These are phyloP conservation scores for Corythoichthys haematopterus DNA, from an alignment of 2,113 vertebrate species.

Conservation along the genomic window DNA sequence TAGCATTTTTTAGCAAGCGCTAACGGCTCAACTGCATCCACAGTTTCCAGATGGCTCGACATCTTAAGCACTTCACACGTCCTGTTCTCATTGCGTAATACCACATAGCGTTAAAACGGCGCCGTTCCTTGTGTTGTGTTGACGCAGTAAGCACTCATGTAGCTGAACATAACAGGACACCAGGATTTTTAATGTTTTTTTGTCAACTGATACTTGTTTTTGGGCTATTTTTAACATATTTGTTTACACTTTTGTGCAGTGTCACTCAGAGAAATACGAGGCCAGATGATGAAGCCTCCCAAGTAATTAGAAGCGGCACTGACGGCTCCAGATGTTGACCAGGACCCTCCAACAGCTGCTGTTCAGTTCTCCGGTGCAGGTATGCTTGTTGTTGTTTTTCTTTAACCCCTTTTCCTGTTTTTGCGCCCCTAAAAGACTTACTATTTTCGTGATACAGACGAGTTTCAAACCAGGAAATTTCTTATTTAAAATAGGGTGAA, in stretches of 20 bases:
- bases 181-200: no score
- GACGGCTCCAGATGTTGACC: neutral
- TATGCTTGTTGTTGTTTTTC: neutral
- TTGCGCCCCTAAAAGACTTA: neutral
- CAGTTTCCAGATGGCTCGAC: neutral
- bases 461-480: no score
- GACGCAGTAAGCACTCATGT: no score
- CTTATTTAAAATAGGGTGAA: no score
- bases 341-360: neutral
- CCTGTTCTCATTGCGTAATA: neutral
- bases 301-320: neutral
- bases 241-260: neutral
- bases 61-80: neutral
- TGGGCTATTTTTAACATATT: neutral
- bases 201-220: no score
- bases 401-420: neutral
- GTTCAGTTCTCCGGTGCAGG: neutral
- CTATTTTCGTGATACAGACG: no score
- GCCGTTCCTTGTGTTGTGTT: no score
- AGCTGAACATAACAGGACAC: no score
- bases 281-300: neutral
- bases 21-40: neutral
- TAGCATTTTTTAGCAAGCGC: neutral
- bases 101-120: no score
- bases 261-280: neutral